phyloP scores from a whole-genome alignment of 2,888 invertebrate genomes.

The Oligia latruncula region DNA sequence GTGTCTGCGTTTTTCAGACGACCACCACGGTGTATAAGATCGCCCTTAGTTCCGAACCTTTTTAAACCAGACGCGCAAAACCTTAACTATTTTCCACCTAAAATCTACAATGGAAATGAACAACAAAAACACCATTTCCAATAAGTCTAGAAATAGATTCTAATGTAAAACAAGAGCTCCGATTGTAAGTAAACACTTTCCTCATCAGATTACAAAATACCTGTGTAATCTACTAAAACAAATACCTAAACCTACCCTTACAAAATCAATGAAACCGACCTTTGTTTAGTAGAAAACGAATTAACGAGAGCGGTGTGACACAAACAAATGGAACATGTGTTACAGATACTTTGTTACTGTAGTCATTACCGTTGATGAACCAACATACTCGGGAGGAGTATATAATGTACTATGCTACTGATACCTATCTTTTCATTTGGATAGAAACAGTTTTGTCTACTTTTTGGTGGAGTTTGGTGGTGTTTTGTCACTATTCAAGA shows the following conservation, averaged over 20 bases:
- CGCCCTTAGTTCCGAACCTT: too few species aligned
- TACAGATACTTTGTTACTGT: conserved; percentile 38
- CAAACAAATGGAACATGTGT: conserved; percentile 58
- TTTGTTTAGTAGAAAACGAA: conserved; percentile 61
- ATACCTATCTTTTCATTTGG: conserved; percentile 12
- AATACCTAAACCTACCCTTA: conserved; percentile 36
- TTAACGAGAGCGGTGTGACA: conserved; percentile 63
- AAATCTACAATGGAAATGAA: neutral
- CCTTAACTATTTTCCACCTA: neutral
- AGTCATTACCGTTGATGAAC: conserved; percentile 61
- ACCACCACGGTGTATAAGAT: neutral
- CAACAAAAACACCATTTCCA: neutral
- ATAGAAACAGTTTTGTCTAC: neutral
- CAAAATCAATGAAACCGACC: conserved; percentile 60
- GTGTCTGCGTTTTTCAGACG: too few species aligned
- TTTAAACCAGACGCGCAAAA: neutral
- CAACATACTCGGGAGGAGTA: too few species aligned
- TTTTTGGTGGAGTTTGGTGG: neutral
- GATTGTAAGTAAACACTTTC: conserved; percentile 3
- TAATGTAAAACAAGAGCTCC: neutral
- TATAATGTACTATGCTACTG: neutral
- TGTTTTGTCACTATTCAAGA: neutral
- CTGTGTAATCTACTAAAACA: conserved; percentile 21
- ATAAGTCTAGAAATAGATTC: neutral
- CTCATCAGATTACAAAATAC: conserved; percentile 24